phyloP scores from a whole-genome alignment of 1,140 invertebrate species.

The Nebria ingens region DNA sequence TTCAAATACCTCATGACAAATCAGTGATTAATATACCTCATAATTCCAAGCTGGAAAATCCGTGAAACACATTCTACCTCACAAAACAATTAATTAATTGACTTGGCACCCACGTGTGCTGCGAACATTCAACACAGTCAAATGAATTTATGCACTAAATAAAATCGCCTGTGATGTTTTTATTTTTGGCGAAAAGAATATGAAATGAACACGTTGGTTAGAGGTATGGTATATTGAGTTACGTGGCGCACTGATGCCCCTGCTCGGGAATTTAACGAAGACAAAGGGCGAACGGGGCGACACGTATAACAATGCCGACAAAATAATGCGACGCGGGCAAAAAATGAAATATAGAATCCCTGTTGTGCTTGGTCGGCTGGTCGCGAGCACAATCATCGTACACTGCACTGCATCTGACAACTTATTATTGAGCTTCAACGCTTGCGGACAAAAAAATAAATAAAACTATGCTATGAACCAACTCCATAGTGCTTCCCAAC shows the following conservation, averaged over 20 bases:
- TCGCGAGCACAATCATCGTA: neutral
- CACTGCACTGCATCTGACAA: conserved; percentile 4
- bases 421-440: conserved; percentile 11
- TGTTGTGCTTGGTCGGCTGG: conserved; percentile 3
- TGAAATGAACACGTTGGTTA: too few relatives aligned
- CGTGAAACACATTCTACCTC: too few relatives aligned
- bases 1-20: too few relatives aligned
- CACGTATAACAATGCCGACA: neutral
- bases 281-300: neutral
- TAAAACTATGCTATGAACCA: neutral
- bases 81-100: too few relatives aligned
- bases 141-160: too few relatives aligned
- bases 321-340: conserved; percentile 3
- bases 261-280: conserved; percentile 2
- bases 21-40: too few relatives aligned
- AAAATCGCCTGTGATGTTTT: too few relatives aligned
- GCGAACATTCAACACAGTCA: too few relatives aligned
- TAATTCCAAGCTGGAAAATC: too few relatives aligned
- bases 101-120: too few relatives aligned
- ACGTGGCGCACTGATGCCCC: neutral
- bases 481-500: neutral
- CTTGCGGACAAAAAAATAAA: conserved; percentile 1
- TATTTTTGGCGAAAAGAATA: too few relatives aligned
- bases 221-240: neutral
- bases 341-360: conserved; percentile 11